Evolutionary conservation across 2,113 vertebrate genomes (phyloP), one percentile per base, ranked within the genome.

Genomic region (Forbesichthys agassizii): DNA sequence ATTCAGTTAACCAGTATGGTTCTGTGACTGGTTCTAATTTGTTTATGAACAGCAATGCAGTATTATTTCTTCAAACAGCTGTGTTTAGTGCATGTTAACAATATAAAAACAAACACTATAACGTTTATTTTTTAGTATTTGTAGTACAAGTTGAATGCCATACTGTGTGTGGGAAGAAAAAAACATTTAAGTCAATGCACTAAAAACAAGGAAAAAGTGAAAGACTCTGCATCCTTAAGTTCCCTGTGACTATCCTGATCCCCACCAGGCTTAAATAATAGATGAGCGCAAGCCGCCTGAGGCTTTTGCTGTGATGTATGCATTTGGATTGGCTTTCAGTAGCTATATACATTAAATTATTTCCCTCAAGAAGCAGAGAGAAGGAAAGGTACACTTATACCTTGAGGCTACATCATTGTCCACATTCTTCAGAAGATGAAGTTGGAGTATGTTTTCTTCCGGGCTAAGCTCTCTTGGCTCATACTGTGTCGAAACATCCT

Each of bases 401-500:
- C 93, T 95, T 61, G 86, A 69, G 9, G 66, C 81, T 8, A 89
- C 93, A 18, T 74, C 88, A 20, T 80, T 84, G 67, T 93, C 81
- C 69, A 98, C 96, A 16, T 86, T 73, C 75, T 78, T 92, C 65
- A 98, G 73, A 0, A 60, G 57, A 64, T 94, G 90, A 11, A 89
- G 91, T 55, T 90, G 82, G 71, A 92, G 61, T 33, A 75, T 61
- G 3, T 20, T 60, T 68, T 95, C 94, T 72, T 94, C 86, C 5
- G 88, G 64, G 54, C 85, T 88, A 33, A 97, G 83, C 81, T 94
- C 82, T 79, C 92, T 93, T 55, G 95, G 81, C 27, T 75, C 73
- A 72, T 95, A 97, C 67, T 97, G 94, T 0, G 87, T 95, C 12
- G 78, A 89, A 69, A 89, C 88, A 69, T 96, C 97, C 90, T 78